Evolutionary conservation across 2,888 invertebrate genomes (phyloP).

Genomic region (Andrena haemorrhoa): DNA sequence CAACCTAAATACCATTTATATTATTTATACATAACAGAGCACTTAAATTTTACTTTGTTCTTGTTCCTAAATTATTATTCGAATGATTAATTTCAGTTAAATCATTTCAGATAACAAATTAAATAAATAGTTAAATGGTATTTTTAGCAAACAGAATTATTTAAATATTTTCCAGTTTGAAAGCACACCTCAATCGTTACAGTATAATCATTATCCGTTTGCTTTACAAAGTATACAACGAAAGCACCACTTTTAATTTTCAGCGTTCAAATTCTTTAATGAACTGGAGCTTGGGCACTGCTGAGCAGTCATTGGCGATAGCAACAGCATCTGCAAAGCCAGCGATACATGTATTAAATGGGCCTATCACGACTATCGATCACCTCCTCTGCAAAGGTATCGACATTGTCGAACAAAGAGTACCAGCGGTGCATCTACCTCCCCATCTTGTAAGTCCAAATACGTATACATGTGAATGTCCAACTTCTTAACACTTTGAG

Average conservation of each 20-base stretch:
- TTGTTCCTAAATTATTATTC: too few relatives aligned
- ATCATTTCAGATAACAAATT: too few relatives aligned
- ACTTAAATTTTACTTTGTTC: too few relatives aligned
- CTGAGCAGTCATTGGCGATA: constrained; percentile 90
- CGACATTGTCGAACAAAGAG: constrained; percentile 93
- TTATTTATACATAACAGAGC: too few relatives aligned
- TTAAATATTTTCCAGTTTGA: too few relatives aligned
- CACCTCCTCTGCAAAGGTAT: constrained; percentile 92
- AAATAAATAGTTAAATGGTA: too few relatives aligned
- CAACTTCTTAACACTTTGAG: too few relatives aligned
- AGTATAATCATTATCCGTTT: too few relatives aligned
- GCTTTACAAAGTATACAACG: background rate
- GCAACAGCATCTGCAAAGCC: constrained; percentile 91
- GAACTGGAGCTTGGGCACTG: constrained; percentile 91
- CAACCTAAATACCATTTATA: too few relatives aligned
- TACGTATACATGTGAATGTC: background rate
- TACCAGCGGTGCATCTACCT: constrained; percentile 93
- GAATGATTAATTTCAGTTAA: too few relatives aligned
- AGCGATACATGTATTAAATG: constrained; percentile 88
- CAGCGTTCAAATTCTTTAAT: constrained; percentile 90
- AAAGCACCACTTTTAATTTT: background rate
- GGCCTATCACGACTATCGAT: constrained; percentile 91
- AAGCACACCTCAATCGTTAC: too few relatives aligned
- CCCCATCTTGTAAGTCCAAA: constrained; percentile 91
- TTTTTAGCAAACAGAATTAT: too few relatives aligned